phyloP scores from a whole-genome alignment of 1,140 invertebrate genomes.

The Tetragonula clypearis region DNA sequence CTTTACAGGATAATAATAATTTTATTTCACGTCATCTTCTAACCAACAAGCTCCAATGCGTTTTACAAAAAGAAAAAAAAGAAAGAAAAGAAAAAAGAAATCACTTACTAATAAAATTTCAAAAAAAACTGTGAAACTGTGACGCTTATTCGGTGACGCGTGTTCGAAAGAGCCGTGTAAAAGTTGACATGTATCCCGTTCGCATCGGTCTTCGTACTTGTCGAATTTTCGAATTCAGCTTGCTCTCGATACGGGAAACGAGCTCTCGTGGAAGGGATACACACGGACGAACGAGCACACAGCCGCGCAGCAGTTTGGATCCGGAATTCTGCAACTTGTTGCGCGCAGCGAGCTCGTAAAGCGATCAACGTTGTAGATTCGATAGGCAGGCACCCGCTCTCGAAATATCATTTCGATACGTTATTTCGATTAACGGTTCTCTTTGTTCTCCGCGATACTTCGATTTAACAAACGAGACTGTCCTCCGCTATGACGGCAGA shows the following conservation, averaged over 20 bases:
- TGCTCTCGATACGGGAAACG: neutral
- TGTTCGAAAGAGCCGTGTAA: neutral
- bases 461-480: neutral
- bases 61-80: too few species aligned
- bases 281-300: neutral
- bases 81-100: too few species aligned
- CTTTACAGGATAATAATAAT: too few species aligned
- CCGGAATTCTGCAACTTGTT: constrained; percentile 27
- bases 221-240: neutral
- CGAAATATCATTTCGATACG: neutral
- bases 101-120: too few species aligned
- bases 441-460: neutral
- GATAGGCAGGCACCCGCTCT: neutral
- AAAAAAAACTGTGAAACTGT: too few species aligned
- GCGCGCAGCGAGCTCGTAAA: neutral
- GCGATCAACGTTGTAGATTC: constrained; percentile 4
- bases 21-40: too few species aligned
- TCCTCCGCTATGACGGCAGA: neutral
- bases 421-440: neutral
- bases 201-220: neutral
- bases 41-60: too few species aligned
- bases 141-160: too few species aligned
- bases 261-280: too few species aligned
- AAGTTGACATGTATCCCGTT: neutral
- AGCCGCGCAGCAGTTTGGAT: neutral